Conservation (phyloP, 2,888 invertebrate genomes). For the Chymomyza caudatula region DNA sequence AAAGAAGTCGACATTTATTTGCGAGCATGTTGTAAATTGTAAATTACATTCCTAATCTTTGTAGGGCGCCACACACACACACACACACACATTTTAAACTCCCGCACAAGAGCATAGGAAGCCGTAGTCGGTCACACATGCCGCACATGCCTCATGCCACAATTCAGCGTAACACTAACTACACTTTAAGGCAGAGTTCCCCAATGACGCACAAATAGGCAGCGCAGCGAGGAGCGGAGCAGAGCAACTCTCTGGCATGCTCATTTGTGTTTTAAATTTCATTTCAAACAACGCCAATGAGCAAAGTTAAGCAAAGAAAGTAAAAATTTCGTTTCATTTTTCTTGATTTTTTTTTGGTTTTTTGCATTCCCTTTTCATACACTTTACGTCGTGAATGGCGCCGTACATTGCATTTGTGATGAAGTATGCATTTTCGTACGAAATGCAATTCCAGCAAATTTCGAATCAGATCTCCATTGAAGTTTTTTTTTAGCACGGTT, state of each 20-base stretch:
- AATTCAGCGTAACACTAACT: slow-evolving; percentile 34
- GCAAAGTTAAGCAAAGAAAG: slow-evolving; percentile 47
- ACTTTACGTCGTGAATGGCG: not conserved
- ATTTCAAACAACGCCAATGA: slow-evolving; percentile 48
- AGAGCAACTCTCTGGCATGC: slow-evolving; percentile 36
- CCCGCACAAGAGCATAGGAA: not conserved
- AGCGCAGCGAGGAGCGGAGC: not conserved
- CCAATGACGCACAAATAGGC: slow-evolving; percentile 44
- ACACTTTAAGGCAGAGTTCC: slow-evolving; percentile 44
- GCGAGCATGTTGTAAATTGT: slow-evolving; percentile 71
- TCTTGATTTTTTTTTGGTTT: not conserved
- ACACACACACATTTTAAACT: slow-evolving; percentile 28
- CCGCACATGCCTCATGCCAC: not conserved
- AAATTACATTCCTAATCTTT: slow-evolving; percentile 71
- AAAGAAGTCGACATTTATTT: slow-evolving; percentile 70
- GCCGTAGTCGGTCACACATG: not conserved
- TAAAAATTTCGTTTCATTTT: slow-evolving; percentile 43
- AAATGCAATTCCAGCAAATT: too few species aligned
- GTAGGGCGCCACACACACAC: slow-evolving; percentile 36
- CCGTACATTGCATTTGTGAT: not conserved
- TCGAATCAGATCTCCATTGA: too few species aligned
- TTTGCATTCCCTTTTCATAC: not conserved
- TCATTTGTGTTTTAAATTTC: slow-evolving; percentile 70
- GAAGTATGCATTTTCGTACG: too few species aligned
- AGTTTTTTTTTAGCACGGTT: too few species aligned